Percentiles rank a stretch among this genome's conserved stretches.
phyloP scores from a whole-genome alignment of 2,888 invertebrate species.

The Leptura quadrifasciata region DNA sequence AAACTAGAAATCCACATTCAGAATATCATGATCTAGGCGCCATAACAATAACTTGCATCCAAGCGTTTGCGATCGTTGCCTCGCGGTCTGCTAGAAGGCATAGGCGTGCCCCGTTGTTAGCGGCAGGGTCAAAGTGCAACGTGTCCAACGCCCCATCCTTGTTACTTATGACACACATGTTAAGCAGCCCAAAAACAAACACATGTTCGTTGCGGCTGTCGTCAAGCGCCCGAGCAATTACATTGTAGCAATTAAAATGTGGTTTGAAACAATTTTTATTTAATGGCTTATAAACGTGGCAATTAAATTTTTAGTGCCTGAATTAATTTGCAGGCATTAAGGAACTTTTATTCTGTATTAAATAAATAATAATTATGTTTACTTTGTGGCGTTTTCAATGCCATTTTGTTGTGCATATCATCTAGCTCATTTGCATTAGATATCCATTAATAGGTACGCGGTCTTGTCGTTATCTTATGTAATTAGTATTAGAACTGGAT shows the following conservation, averaged over 20 bases:
- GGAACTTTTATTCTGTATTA: neutral
- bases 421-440: neutral
- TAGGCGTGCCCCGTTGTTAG: conserved; percentile 16
- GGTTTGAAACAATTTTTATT: neutral
- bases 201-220: neutral
- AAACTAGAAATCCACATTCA: too few relatives aligned
- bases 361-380: neutral
- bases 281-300: neutral
- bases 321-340: neutral
- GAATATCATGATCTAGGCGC: too few relatives aligned
- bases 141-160: conserved; percentile 22
- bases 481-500: too few relatives aligned
- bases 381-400: neutral
- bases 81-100: neutral
- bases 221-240: neutral
- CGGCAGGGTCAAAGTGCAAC: conserved; percentile 13
- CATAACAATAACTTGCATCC: neutral
- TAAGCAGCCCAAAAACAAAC: conserved; percentile 15
- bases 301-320: conserved; percentile 1
- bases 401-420: neutral
- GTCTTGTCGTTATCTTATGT: too few relatives aligned
- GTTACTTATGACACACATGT: conserved; percentile 5
- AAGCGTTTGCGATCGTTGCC: conserved; percentile 14
- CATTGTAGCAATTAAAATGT: conserved; percentile 10
- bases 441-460: neutral